Percentiles rank a stretch among this genome's conserved stretches.
Conservation (phyloP, 2,888 invertebrate genomes). For the Drosophila nigricruria region DNA sequence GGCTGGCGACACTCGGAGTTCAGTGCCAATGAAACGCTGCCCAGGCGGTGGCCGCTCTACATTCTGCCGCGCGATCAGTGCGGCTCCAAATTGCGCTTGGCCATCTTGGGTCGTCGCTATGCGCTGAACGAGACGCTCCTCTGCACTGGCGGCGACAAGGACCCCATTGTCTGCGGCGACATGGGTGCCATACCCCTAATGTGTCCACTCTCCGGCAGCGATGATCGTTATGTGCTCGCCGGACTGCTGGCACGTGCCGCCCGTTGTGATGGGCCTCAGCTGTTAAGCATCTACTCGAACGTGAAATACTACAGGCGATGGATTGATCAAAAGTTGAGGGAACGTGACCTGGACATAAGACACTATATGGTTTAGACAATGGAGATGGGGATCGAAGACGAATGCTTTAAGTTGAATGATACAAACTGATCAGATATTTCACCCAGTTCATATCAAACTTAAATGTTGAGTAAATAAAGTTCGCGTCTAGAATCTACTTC, state of each 20-base stretch:
- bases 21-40: conserved; percentile 34
- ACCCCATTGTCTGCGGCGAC: conserved; percentile 53
- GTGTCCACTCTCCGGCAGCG: conserved; percentile 52
- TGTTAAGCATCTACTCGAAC: conserved; percentile 63
- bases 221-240: conserved; percentile 55
- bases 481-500: neutral
- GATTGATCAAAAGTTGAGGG: conserved; percentile 62
- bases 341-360: conserved; percentile 59
- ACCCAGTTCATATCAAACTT: neutral
- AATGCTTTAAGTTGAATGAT: neutral
- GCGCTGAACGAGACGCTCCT: conserved; percentile 54
- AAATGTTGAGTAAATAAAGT: neutral
- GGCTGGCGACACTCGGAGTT: conserved; percentile 55
- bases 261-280: conserved; percentile 57
- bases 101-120: conserved; percentile 55
- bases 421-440: neutral
- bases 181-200: conserved; percentile 56
- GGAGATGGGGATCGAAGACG: neutral
- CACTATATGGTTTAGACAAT: conserved; percentile 57
- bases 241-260: conserved; percentile 55
- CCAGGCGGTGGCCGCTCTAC: conserved; percentile 56
- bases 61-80: conserved; percentile 64
- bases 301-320: conserved; percentile 57
- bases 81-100: conserved; percentile 49
- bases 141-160: conserved; percentile 66